Evolutionary conservation across 92 coral and sea anemone genomes (phyloP).

Genomic region (Zoanthus solanderi): DNA sequence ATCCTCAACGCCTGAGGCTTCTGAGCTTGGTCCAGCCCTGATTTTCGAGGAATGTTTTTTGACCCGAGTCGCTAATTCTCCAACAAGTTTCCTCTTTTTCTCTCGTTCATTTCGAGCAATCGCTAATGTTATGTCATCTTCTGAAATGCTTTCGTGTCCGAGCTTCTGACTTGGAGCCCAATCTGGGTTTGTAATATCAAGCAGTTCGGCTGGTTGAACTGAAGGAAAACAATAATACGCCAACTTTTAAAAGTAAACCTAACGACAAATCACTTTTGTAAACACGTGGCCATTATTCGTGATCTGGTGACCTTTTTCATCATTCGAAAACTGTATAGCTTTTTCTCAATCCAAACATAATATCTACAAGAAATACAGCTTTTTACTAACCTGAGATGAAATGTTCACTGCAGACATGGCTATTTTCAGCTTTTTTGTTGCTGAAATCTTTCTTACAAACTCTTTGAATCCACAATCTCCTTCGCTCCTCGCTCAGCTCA

Average conservation of each 20-base stretch:
- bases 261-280: conserved; percentile 17
- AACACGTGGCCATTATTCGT: conserved; percentile 5
- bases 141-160: conserved; percentile 22
- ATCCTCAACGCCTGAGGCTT: conserved; percentile 34
- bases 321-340: conserved; percentile 5
- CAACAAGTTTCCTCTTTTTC: conserved; percentile 28
- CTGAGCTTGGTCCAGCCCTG: conserved; percentile 33
- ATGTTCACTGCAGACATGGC: conserved; percentile 57
- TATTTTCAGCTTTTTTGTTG: conserved; percentile 52
- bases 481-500: conserved; percentile 12
- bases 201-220: conserved; percentile 21
- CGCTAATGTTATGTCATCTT: conserved; percentile 26
- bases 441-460: conserved; percentile 33
- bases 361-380: conserved; percentile 21
- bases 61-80: conserved; percentile 25
- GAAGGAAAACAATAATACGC: conserved; percentile 22
- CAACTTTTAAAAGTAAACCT: conserved; percentile 19
- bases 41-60: conserved; percentile 19
- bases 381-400: conserved; percentile 45
- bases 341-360: conserved; percentile 30
- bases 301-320: conserved; percentile 8
- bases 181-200: conserved; percentile 20
- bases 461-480: conserved; percentile 8
- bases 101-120: conserved; percentile 27
- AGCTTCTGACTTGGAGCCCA: conserved; percentile 41